Conservation (phyloP, 2,797 vertebrate genomes). For the Etheostoma nigrum region DNA sequence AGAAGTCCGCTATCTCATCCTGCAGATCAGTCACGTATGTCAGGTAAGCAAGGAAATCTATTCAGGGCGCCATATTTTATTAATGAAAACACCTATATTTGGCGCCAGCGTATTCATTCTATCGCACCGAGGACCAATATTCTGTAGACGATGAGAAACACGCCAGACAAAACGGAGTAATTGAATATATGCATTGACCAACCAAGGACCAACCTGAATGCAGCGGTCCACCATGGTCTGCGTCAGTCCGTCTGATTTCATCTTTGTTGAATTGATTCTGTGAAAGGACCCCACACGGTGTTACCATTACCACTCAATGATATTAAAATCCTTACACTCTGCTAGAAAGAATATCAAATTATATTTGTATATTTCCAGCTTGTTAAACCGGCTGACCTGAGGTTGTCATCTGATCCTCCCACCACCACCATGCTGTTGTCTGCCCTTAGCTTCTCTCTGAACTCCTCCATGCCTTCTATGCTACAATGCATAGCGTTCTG, state of each 20-base stretch:
- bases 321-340: neutral
- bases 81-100: no score
- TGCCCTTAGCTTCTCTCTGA: constrained; percentile 94
- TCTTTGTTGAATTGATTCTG: constrained; percentile 97
- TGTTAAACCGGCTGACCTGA: constrained; percentile 85
- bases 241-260: constrained; percentile 94
- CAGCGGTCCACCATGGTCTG: constrained; percentile 99
- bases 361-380: neutral
- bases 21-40: constrained; percentile 57
- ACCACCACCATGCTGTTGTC: constrained; percentile 99
- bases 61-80: no score
- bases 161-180: neutral
- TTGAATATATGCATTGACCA: neutral
- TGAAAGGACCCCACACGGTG: constrained; percentile 8
- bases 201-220: constrained; percentile 88
- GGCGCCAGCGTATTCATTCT: no score
- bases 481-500: constrained; percentile 96
- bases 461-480: constrained; percentile 95
- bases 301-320: neutral
- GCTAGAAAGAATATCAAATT: neutral
- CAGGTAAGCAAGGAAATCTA: no score
- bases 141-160: neutral
- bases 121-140: no score
- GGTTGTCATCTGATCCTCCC: constrained; percentile 96
- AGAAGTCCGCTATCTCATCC: constrained; percentile 97